A percentile compares a stretch with the other conserved stretches of the same genome.
Conservation (phyloP, 1,140 invertebrate species). For the Leptonema lineaticorne region DNA sequence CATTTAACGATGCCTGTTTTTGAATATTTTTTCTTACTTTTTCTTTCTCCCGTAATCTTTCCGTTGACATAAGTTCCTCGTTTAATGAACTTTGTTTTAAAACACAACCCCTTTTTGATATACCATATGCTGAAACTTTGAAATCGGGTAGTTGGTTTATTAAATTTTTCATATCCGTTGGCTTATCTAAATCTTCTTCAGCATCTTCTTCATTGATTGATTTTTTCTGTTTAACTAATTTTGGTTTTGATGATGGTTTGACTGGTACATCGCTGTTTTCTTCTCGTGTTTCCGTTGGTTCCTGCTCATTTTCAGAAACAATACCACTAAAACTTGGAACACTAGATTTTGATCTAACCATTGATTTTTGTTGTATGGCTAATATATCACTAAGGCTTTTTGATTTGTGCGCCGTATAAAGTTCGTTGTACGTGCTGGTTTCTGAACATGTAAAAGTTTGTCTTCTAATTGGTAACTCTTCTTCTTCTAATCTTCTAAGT, state of each 20-base stretch:
- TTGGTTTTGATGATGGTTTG: slow-evolving; percentile 57
- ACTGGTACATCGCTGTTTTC: slow-evolving; percentile 44
- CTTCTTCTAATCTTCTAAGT: slow-evolving; percentile 79
- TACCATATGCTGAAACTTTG: slow-evolving; percentile 53
- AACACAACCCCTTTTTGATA: slow-evolving; percentile 61
- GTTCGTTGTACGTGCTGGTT: slow-evolving; percentile 51
- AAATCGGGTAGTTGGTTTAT: slow-evolving; percentile 63
- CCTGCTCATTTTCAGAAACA: slow-evolving; percentile 44
- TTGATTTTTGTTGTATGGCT: slow-evolving; percentile 66
- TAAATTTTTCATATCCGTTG: slow-evolving; percentile 64
- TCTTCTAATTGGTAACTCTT: slow-evolving; percentile 54
- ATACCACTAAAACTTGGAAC: slow-evolving; percentile 65
- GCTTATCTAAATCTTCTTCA: slow-evolving; percentile 64
- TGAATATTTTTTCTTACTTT: slow-evolving; percentile 80
- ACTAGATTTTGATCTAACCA: slow-evolving; percentile 73
- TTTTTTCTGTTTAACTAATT: slow-evolving; percentile 78
- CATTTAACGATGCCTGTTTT: slow-evolving; percentile 85
- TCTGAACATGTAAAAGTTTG: slow-evolving; percentile 58
- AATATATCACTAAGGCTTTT: slow-evolving; percentile 79
- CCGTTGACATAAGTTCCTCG: slow-evolving; percentile 83
- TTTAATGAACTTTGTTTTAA: slow-evolving; percentile 87
- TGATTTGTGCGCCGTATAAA: slow-evolving; percentile 66
- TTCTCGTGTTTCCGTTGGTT: slow-evolving; percentile 45
- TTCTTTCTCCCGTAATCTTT: slow-evolving; percentile 80
- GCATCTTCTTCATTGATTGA: slow-evolving; percentile 70